Base-by-base conservation (phyloP, 2,113 vertebrate species). In the Anser brachyrhynchus region DNA sequence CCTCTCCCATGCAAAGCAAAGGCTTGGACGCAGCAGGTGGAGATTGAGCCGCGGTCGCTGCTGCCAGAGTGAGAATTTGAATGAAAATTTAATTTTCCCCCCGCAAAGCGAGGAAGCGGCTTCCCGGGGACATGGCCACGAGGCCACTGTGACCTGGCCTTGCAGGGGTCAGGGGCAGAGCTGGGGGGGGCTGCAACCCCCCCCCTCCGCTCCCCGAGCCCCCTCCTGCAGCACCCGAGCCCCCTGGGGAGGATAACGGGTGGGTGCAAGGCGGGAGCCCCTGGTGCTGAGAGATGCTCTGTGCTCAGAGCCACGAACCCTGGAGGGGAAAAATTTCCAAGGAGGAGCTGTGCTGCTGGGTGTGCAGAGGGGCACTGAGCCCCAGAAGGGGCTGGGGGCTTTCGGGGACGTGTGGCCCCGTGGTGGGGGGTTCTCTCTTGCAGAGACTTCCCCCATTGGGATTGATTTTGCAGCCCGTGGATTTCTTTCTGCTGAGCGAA, bases 221-320 rank as follows among this genome's bases (percentile, higher is more conserved):
- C 91, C 37, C 97, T 97, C 46, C 55, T 97, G 13, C 95, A 96
- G 72, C 97, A 97, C 28, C 96, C 96, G 54, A 94, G 96, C 74
- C 13, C 11, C 26, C 43, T 13, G 4, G 12, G 54, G 18, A 22
- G 19, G 28, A 19, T 22, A 35, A 25, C 12, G 51, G 22, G 51
- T 25, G 51, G 46, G 75, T 13, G 26, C 43, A 43, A 35, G 18
- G 23, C 1, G 2, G 17, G 57, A 41, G 17, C 49, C 52, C 46
- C 46, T 21, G 20, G 20, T 6, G 16, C 3, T 35, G 70, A 51
- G 65, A 8, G 14, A 3, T n/a, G 41, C 51, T 46, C 26, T 33
- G 8, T 4, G n/a, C 59, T 39, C 62, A 31, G 17, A 49, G 51
- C 51, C 23, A 25, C 51, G 96, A 87, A 91, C 62, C 1, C 78